Percentiles rank a stretch among this genome's conserved stretches.
Evolutionary conservation across 2,113 vertebrate species (phyloP).

Genomic region (Phyllostomus discolor): DNA sequence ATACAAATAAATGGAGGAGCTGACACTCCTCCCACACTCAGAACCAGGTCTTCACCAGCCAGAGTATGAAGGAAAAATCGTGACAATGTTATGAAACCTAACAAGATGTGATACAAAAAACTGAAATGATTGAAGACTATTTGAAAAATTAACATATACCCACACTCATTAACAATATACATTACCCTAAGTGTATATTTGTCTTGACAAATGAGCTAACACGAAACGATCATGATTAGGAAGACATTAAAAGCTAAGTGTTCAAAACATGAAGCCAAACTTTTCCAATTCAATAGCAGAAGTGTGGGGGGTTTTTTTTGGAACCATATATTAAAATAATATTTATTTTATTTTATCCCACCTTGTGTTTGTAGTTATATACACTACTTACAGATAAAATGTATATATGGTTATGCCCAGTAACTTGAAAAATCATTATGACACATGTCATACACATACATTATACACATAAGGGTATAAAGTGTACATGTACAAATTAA

Average conservation of each 20-base stretch:
- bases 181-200: not conserved
- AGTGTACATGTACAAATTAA: not conserved
- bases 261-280: conserved; percentile 20
- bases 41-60: not conserved
- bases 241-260: conserved; percentile 1
- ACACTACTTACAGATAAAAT: not conserved
- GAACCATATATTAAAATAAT: not conserved
- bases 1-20: not conserved
- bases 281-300: not conserved
- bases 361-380: not conserved
- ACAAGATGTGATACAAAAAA: not conserved
- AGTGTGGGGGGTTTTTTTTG: not conserved
- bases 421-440: not conserved
- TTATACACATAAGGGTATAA: not conserved
- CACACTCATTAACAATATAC: not conserved
- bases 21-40: not conserved
- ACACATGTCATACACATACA: not conserved
- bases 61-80: not conserved
- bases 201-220: conserved; percentile 27
- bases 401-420: not conserved
- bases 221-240: not conserved
- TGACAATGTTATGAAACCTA: not conserved
- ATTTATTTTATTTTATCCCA: not conserved
- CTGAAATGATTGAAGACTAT: not conserved
- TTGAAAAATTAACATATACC: conserved; percentile 19